Percentiles rank a stretch among this genome's conserved stretches.
phyloP scores from a whole-genome alignment of 2,797 vertebrate species.

The Natrix natrix region DNA sequence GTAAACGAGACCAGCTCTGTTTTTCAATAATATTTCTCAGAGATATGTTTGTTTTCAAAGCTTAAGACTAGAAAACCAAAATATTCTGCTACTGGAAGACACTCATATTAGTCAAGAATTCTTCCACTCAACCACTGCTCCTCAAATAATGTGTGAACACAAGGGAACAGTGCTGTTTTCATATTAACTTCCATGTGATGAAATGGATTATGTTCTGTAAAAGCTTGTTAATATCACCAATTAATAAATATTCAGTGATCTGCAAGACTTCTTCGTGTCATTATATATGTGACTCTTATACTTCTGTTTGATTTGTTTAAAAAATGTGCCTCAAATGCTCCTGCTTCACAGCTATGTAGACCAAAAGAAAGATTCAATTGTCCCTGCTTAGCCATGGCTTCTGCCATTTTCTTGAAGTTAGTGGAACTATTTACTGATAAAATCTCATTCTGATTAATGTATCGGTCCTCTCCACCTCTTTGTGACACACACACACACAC shows the following conservation, averaged over 20 bases:
- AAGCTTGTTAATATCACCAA: neutral
- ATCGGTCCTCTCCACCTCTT: no score
- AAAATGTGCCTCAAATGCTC: neutral
- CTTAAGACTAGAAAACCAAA: neutral
- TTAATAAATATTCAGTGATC: neutral
- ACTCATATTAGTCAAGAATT: neutral
- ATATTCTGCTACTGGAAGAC: neutral
- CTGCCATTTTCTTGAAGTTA: no score
- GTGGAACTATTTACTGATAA: no score
- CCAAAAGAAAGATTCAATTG: neutral
- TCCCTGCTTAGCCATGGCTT: neutral
- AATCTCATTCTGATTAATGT: no score
- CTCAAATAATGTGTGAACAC: neutral
- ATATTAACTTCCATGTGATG: neutral
- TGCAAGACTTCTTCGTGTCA: neutral
- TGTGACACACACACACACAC: no score
- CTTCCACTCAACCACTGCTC: neutral
- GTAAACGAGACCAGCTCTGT: constrained; percentile 64
- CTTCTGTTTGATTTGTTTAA: neutral
- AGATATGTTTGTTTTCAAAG: neutral
- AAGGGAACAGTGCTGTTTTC: neutral
- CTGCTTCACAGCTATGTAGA: neutral
- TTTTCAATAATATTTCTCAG: neutral
- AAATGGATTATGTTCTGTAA: neutral
- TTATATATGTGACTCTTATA: neutral